Percentiles rank a stretch among this genome's conserved stretches.
These are phyloP conservation scores for Botrylloides violaceus DNA, from an alignment of 23 tunicate species.

Conservation along the genomic window DNA sequence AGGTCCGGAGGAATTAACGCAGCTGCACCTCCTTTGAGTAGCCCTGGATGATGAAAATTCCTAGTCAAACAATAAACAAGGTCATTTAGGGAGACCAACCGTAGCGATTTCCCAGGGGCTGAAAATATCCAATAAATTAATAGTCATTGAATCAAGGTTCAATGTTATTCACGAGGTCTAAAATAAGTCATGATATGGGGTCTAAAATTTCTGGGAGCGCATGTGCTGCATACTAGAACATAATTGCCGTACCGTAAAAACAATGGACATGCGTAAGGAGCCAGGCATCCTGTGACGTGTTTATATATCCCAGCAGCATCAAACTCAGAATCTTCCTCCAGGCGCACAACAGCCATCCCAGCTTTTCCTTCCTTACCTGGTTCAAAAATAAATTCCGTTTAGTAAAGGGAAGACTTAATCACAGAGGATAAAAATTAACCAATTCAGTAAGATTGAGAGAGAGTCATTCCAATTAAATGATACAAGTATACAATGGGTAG, in stretches of 20 bases:
- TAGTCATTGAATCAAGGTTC: no score
- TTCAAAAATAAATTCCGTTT: not conserved
- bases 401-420: not conserved
- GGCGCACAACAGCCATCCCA: conserved; percentile 57
- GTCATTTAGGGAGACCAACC: no score
- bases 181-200: no score
- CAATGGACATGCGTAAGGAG: conserved; percentile 65
- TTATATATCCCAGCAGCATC: conserved; percentile 39
- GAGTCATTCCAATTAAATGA: not conserved
- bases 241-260: conserved; percentile 86
- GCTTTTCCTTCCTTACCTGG: conserved; percentile 76
- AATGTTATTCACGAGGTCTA: no score
- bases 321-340: conserved; percentile 23
- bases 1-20: no score
- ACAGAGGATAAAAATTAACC: not conserved
- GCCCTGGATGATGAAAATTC: no score
- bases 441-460: not conserved
- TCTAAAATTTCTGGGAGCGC: no score
- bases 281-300: conserved; percentile 25
- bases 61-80: no score
- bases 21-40: no score
- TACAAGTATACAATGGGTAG: not conserved
- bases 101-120: no score
- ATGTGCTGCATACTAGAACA: no score
- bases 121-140: not conserved